Evolutionary conservation across 2,113 vertebrate species (phyloP).

Genomic region (Epinephelus fuscoguttatus): DNA sequence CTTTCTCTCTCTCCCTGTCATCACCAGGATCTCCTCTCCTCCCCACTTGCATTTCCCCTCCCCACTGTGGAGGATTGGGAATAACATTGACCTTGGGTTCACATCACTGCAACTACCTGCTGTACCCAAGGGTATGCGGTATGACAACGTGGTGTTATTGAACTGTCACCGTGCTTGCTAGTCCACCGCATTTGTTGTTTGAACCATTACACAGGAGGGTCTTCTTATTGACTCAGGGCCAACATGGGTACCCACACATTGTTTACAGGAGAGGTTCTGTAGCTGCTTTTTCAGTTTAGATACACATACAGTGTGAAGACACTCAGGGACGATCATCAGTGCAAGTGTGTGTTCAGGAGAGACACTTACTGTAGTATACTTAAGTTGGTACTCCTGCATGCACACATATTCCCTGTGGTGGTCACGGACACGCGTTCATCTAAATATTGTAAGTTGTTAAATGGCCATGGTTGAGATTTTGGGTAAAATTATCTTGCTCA

Average conservation of each 20-base stretch:
- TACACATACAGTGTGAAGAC: conserved; percentile 1
- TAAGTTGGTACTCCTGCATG: background rate
- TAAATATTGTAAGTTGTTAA: conserved; percentile 14
- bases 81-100: conserved; percentile 48
- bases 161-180: conserved; percentile 40
- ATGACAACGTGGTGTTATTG: conserved; percentile 50
- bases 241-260: conserved; percentile 19
- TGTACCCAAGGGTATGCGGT: conserved; percentile 42
- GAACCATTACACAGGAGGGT: conserved; percentile 22
- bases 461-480: conserved; percentile 5
- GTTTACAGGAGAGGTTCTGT: conserved; percentile 2
- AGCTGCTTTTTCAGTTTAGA: background rate
- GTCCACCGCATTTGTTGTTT: conserved; percentile 36
- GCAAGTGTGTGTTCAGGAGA: background rate
- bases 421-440: background rate
- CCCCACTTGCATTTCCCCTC: conserved; percentile 13
- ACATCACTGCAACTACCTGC: conserved; percentile 53
- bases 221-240: conserved; percentile 17
- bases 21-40: conserved; percentile 12
- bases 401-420: background rate
- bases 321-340: conserved; percentile 3
- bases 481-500: conserved; percentile 1
- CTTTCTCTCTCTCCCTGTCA: conserved; percentile 16
- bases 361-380: background rate
- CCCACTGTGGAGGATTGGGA: conserved; percentile 29